phyloP scores from a whole-genome alignment of 2,797 vertebrate genomes.

The Glossophaga mutica region DNA sequence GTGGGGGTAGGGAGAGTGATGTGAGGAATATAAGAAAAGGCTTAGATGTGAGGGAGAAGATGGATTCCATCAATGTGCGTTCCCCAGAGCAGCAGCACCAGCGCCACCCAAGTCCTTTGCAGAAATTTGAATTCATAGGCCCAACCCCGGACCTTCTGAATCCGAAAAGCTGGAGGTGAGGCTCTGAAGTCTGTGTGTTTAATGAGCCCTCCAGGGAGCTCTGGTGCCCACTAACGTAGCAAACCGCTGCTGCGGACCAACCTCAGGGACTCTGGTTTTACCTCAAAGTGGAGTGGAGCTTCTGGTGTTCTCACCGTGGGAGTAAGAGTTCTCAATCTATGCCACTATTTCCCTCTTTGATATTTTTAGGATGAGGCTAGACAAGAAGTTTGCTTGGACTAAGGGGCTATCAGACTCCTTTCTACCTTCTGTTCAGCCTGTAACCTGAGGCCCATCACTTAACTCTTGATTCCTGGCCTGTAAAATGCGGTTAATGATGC shows the following conservation, averaged over 20 bases:
- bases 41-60: background rate
- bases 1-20: background rate
- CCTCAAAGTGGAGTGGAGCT: background rate
- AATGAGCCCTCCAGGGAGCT: background rate
- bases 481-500: conserved; percentile 43
- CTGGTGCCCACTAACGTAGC: background rate
- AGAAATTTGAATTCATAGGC: background rate
- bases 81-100: background rate
- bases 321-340: background rate
- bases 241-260: background rate
- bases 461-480: conserved; percentile 39
- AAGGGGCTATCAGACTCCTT: background rate
- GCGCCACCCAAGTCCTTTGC: background rate
- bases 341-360: background rate
- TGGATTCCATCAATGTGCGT: background rate
- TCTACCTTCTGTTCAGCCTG: conserved; percentile 36
- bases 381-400: background rate
- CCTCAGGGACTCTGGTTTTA: background rate
- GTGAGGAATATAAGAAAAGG: background rate
- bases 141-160: background rate
- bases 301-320: background rate
- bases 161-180: background rate
- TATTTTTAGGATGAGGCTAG: background rate
- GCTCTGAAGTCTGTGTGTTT: background rate
- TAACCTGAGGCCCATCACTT: conserved; percentile 49